phyloP scores from a whole-genome alignment of 2,113 vertebrate species.

The Sander lucioperca region DNA sequence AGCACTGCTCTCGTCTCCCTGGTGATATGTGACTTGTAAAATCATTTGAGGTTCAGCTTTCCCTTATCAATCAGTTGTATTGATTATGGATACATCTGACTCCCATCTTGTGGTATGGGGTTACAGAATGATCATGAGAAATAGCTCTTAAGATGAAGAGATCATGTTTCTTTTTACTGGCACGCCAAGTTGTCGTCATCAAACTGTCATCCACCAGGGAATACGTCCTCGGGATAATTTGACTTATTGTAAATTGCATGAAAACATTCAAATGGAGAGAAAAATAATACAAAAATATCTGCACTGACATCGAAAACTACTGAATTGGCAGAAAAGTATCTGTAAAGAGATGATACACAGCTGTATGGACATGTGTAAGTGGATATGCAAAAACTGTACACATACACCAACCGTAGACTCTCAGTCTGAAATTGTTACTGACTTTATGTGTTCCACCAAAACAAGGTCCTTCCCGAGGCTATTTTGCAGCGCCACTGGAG shows the following conservation, averaged over 20 bases:
- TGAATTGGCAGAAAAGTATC: neutral
- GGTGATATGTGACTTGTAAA: neutral
- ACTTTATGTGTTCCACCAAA: neutral
- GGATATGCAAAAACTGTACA: neutral
- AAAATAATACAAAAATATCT: neutral
- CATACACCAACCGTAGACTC: neutral
- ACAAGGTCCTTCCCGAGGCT: no score
- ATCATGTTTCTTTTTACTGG: slow-evolving; percentile 40
- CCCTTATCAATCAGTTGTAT: slow-evolving; percentile 16
- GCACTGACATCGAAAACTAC: neutral
- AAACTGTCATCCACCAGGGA: neutral
- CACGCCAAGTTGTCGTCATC: slow-evolving; percentile 1
- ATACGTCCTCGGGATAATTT: neutral
- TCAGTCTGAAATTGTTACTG: slow-evolving; percentile 30
- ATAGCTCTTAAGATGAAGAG: neutral
- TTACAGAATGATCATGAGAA: neutral
- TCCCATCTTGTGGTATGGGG: neutral
- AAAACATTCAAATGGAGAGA: neutral
- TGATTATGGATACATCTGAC: slow-evolving; percentile 29
- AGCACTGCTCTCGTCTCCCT: neutral
- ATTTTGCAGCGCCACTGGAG: no score
- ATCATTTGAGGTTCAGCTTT: slow-evolving; percentile 8
- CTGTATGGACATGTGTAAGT: neutral
- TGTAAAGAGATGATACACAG: neutral
- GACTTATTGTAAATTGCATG: neutral